Evolutionary conservation across 2,113 vertebrate species (phyloP), one percentile per base, ranked within the genome.

Genomic region (Oreotragus oreotragus): DNA sequence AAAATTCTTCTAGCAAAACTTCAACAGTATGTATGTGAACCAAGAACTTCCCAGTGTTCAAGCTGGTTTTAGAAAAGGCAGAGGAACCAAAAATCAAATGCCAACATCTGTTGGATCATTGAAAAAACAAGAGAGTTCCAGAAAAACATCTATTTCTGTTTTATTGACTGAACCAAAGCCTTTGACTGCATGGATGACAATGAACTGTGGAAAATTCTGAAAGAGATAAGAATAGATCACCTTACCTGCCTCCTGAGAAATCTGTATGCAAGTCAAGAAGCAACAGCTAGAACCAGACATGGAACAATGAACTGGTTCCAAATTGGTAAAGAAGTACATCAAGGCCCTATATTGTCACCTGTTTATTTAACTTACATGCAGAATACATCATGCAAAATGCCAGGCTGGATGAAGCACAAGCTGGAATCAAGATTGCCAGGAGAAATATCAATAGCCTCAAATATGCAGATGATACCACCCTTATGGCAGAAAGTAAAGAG

Each of bases 371-470:
- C 19, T 70, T 39, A 70, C 19, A 36, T 6, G n/a, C n/a, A 70
- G n/a, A 12, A 70, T 39, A 39, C 19, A 39, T 70, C 64, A 23
- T 70, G 66, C 66, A 70, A 70, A 70, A 23, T 70, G 66, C n/a
- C 0, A 1, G 0, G 10, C 19, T 39, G n/a, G n/a, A 3, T 70
- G n/a, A 39, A 70, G n/a, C n/a, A 70, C 66, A 70, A 70, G 5
- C n/a, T 70, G 66, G 19, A 70, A 39, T 70, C 66, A 39, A 39
- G n/a, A 70, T 39, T 23, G 66, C 5, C 28, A 43, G 43, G 43
- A 43, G 43, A 43, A 43, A 43, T 43, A 39, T n/a, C 19, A 70
- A 12, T 70, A 70, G 5, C 19, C n/a, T 70, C 66, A 39, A 11
- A 39, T 70, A 70, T 36, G 19, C n/a, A 70, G n/a, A 39, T 39